Percentiles rank a stretch among this genome's conserved stretches.
Conservation (phyloP, 1,140 invertebrate species). For the Aphaenogaster ashmeadi region DNA sequence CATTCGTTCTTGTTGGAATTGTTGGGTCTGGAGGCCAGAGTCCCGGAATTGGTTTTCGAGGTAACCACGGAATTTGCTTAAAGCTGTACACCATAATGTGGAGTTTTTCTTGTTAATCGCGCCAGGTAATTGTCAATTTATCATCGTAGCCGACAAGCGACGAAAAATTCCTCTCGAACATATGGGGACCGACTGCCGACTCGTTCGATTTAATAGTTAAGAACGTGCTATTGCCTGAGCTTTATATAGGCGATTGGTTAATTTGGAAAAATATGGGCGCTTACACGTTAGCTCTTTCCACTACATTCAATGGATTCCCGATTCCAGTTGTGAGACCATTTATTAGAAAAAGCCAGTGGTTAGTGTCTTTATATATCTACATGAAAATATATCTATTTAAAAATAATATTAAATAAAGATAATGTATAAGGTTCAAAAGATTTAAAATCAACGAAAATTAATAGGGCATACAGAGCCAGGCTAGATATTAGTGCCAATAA, state of each 20-base stretch:
- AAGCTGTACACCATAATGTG: neutral
- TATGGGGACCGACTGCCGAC: constrained; percentile 92
- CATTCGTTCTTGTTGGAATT: constrained; percentile 89
- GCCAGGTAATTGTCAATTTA: neutral
- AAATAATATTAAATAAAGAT: neutral
- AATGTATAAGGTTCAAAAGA: too few species aligned
- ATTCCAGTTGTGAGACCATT: constrained; percentile 85
- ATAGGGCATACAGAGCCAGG: too few species aligned
- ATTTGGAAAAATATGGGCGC: constrained; percentile 89
- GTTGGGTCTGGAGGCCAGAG: constrained; percentile 71
- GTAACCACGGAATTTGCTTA: constrained; percentile 24
- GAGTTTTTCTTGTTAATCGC: neutral
- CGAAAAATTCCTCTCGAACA: constrained; percentile 80
- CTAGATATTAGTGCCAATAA: too few species aligned
- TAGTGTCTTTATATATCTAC: constrained; percentile 28
- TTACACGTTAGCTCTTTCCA: constrained; percentile 88
- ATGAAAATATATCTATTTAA: constrained; percentile 9
- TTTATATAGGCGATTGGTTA: constrained; percentile 89
- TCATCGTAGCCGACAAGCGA: constrained; percentile 43
- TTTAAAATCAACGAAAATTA: too few species aligned
- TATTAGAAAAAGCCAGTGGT: constrained; percentile 77
- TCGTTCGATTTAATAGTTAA: constrained; percentile 88
- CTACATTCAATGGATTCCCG: constrained; percentile 89
- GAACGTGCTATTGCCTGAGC: constrained; percentile 85
- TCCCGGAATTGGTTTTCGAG: constrained; percentile 84